Base-by-base conservation (phyloP, 1,140 invertebrate genomes). In the Orius insidiosus region DNA sequence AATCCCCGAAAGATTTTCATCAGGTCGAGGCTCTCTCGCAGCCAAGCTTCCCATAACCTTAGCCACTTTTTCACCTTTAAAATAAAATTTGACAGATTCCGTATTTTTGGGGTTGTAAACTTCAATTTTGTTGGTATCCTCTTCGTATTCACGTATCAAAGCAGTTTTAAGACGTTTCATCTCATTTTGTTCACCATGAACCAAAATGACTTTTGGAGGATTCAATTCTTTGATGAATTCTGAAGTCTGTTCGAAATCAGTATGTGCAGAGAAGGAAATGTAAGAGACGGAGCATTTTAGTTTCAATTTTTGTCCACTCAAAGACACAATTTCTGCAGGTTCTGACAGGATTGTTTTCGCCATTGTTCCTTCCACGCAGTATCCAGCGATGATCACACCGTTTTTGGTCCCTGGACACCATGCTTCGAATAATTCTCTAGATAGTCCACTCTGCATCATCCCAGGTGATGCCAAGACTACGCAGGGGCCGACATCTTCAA, bases 381-480 rank as follows among this genome's bases (percentile, higher is more conserved):
- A 99, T 58, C 92, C 75, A 48, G 95, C 94, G 56, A 98, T 96
- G 41, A 98, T 97, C 30, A 93, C 88, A 1, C 95, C 95, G 67
- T 98, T 99, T 59, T 95, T 92, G 2, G 87, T 70, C 66, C 98
- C 93, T 0, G 88, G 90, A 60, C 94, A 99, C 96, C 96, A 99
- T 2, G 78, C 85, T 66, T 99, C 96, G 68, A 99, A 99, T 3
- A 99, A 69, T 66, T 99, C 95, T 30, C 95, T 67, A 0, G 92
- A 97, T 1, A 99, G 65, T 0, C 96, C 96, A 58, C 85, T 95
- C 67, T 99, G 96, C 88, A 99, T 94, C 94, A 99, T 99, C 63
- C 96, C 96, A 2, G 96, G 96, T 0, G 89, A 94, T 0, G 96
- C 96, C 85, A 99, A 89, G 1, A 99, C 86, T 1, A 99, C 94